A percentile compares a stretch with the other conserved stretches of the same genome.
Evolutionary conservation across 2,113 vertebrate genomes (phyloP).

Genomic region (Hypomesus transpacificus): DNA sequence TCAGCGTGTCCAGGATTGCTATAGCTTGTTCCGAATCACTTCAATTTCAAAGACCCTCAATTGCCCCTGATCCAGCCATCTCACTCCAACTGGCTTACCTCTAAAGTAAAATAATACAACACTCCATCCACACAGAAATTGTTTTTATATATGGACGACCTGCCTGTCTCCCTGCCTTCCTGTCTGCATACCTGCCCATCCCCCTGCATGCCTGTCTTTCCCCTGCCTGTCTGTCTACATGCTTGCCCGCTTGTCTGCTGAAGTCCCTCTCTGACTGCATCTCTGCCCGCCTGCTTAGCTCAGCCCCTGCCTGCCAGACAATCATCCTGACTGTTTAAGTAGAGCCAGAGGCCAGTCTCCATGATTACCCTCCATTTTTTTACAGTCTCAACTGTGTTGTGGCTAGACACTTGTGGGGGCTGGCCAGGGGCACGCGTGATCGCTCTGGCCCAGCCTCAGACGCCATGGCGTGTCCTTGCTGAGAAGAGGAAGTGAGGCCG

Average conservation of each 20-base stretch:
- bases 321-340: constrained; percentile 1
- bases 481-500: constrained; percentile 34
- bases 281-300: not conserved
- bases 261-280: not conserved
- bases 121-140: constrained; percentile 23
- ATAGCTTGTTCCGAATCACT: constrained; percentile 18
- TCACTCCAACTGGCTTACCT: too few relatives aligned
- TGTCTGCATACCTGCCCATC: not conserved
- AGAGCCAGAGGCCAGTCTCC: not conserved
- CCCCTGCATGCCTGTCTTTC: not conserved
- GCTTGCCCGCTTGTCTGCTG: not conserved
- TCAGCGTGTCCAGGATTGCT: constrained; percentile 30
- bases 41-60: constrained; percentile 30
- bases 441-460: constrained; percentile 45
- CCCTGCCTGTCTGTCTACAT: not conserved
- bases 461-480: constrained; percentile 15
- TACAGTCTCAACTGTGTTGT: constrained; percentile 62
- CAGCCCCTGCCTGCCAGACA: constrained; percentile 8
- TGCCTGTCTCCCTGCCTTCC: not conserved
- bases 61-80: constrained; percentile 30
- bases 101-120: constrained; percentile 10
- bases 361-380: constrained; percentile 50
- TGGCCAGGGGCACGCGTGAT: constrained; percentile 50
- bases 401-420: constrained; percentile 57
- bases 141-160: constrained; percentile 14